Evolutionary conservation across 2,888 invertebrate species (phyloP).

Genomic region (Barypeithes pellucidus): DNA sequence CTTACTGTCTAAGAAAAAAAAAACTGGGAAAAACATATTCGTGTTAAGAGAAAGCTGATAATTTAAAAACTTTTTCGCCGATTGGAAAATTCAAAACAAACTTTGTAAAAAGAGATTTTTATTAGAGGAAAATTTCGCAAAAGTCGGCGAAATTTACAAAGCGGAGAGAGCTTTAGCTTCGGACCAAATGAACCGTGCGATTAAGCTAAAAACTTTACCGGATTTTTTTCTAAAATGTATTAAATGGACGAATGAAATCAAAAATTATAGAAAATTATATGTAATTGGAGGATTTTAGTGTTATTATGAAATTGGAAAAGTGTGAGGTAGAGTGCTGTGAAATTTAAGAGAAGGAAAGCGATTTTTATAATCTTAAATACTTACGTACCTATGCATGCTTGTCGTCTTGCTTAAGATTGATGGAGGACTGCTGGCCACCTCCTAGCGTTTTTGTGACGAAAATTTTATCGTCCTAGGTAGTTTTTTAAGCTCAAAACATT

Average conservation of each 20-base stretch:
- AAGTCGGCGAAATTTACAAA: conserved; percentile 20
- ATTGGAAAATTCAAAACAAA: conserved; percentile 37
- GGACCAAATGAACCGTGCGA: conserved; percentile 19
- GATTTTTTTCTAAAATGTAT: conserved; percentile 16
- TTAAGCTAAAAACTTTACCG: neutral
- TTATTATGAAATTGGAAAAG: too few species aligned
- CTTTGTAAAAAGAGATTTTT: conserved; percentile 29
- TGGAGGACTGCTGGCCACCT: too few species aligned
- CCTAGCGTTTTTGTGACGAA: too few species aligned
- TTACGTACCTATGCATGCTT: too few species aligned
- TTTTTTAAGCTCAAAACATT: too few species aligned
- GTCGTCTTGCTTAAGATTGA: too few species aligned
- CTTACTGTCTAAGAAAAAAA: too few species aligned
- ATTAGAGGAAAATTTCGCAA: conserved; percentile 25
- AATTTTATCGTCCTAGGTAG: too few species aligned
- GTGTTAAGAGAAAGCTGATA: conserved; percentile 16
- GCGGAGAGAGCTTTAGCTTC: conserved; percentile 19
- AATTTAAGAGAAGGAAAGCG: too few species aligned
- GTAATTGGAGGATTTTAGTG: neutral
- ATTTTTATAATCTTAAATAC: too few species aligned
- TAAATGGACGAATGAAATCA: conserved; percentile 13
- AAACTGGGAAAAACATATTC: conserved; percentile 11
- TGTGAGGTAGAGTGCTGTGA: too few species aligned
- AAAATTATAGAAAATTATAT: conserved; percentile 5
- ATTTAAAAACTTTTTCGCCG: conserved; percentile 32